phyloP scores from a whole-genome alignment of 2,797 vertebrate genomes.

The Halcyon smyrnensis region DNA sequence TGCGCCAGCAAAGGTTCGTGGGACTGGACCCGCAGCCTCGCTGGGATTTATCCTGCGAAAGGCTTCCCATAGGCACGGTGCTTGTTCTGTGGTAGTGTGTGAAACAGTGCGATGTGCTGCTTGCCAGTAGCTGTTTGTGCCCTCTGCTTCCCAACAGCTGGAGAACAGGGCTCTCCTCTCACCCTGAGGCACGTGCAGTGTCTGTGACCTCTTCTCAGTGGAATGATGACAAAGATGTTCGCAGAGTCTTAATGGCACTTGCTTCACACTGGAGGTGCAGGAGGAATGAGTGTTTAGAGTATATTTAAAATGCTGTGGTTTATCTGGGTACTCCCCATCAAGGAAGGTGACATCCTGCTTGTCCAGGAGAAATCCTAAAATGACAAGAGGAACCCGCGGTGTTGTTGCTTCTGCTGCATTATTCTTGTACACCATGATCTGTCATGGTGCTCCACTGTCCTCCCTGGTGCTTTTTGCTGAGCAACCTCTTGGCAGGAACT shows the following conservation, averaged over 20 bases:
- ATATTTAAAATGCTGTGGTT: not conserved
- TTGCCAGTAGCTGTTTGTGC: not conserved
- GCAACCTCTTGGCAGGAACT: accelerated
- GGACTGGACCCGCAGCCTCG: slow-evolving; percentile 47
- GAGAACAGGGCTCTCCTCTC: not conserved
- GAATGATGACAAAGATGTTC: not conserved
- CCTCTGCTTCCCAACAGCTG: not conserved
- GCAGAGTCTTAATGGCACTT: not conserved
- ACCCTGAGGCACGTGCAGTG: accelerated
- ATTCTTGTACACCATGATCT: not conserved
- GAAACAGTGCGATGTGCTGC: not conserved
- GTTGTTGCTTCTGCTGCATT: not conserved
- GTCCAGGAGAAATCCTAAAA: not conserved
- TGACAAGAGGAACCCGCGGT: not conserved
- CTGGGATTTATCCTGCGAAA: not conserved
- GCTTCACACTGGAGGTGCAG: not conserved
- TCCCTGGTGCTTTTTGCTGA: not conserved
- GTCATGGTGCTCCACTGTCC: accelerated
- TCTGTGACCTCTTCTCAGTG: not conserved
- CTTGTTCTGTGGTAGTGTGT: not conserved
- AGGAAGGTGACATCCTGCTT: not conserved
- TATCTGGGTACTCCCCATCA: not conserved
- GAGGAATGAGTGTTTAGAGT: not conserved
- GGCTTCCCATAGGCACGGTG: not conserved
- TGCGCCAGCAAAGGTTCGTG: accelerated